A percentile compares a stretch with the other conserved stretches of the same genome.
Conservation (phyloP, 1,140 invertebrate species). For the Drosophila fuyamai region DNA sequence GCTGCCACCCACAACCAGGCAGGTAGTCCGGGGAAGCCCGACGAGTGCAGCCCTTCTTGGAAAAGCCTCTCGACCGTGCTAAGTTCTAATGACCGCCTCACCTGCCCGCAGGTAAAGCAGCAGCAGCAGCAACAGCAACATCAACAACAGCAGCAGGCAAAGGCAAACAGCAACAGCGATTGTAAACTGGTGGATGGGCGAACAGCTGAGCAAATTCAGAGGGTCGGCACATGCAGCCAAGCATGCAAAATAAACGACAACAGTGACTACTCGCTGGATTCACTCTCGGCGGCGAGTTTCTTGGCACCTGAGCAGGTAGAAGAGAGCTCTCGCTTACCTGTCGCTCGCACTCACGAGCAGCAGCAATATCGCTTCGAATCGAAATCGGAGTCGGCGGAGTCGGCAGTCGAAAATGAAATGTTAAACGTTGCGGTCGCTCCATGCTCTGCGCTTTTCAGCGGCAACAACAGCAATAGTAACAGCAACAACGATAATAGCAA, state of each 20-base stretch:
- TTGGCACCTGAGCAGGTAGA: constrained; percentile 70
- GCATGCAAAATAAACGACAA: constrained; percentile 82
- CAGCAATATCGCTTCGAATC: constrained; percentile 10
- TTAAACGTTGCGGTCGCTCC: constrained; percentile 79
- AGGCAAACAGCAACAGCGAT: constrained; percentile 24
- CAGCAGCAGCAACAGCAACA: too few relatives aligned
- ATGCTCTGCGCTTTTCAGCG: constrained; percentile 68
- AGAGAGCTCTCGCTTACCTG: constrained; percentile 57
- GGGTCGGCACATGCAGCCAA: constrained; percentile 63
- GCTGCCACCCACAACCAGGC: constrained; percentile 55
- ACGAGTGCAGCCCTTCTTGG: constrained; percentile 58
- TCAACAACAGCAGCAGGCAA: background rate
- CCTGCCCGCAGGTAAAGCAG: constrained; percentile 59
- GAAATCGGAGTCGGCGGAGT: constrained; percentile 42
- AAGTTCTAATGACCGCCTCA: constrained; percentile 72
- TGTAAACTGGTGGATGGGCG: constrained; percentile 2
- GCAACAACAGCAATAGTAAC: constrained; percentile 38
- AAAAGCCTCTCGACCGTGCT: constrained; percentile 57
- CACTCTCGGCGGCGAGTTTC: constrained; percentile 58
- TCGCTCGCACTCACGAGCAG: constrained; percentile 17
- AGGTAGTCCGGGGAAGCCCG: constrained; percentile 48
- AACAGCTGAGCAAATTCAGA: constrained; percentile 40
- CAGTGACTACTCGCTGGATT: constrained; percentile 56
- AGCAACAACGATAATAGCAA: constrained; percentile 42
- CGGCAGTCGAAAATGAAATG: constrained; percentile 83